Base-by-base conservation (phyloP, 2,113 vertebrate genomes). In the Poecile atricapillus region DNA sequence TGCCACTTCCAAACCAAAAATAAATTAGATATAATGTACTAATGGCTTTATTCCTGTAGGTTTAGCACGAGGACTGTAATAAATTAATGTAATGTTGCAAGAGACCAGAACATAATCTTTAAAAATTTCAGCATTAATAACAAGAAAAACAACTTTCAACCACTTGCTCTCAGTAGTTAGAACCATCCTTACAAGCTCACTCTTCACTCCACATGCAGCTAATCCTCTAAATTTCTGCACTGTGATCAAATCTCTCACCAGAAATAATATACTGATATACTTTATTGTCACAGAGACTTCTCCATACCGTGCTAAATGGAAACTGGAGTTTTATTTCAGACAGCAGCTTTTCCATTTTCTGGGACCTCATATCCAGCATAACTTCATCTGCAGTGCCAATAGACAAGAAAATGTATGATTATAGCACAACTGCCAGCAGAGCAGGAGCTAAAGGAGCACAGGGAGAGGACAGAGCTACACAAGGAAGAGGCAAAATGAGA, bases 291-390 rank as follows among this genome's bases (percentile, higher is more conserved):
- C n/a, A 60, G 19, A 7, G 9, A 53, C 23, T 50, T 70, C 37
- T 44, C 47, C 97, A 52, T 95, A 98, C 98, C 97, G 21, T 35
- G 58, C 89, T 97, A 39, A 97, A 98, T 44, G 97, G 79, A 87
- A 98, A 98, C 18, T 87, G 82, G 31, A 20, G 55, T 77, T 90
- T 96, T 53, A 98, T 96, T 92, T 97, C 97, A 35, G 2, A 91
- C 65, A 97, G 75, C 83, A 98, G 59, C 22, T 93, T 11, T 25
- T 79, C 53, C 39, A 97, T 71, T 53, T 96, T 80, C 2, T 87
- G 90, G 28, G 92, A 94, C 35, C n/a, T 53, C 94, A 98, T 79
- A 89, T 98, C 96, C 3, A 92, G 50, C 65, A 94, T 60, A 39
- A 97, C 69, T 1, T 98, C 97, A 25, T 94, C 98, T 98, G 97